Evolutionary conservation across 2,888 invertebrate genomes (phyloP).

Genomic region (Rhamphomyia laevipes): DNA sequence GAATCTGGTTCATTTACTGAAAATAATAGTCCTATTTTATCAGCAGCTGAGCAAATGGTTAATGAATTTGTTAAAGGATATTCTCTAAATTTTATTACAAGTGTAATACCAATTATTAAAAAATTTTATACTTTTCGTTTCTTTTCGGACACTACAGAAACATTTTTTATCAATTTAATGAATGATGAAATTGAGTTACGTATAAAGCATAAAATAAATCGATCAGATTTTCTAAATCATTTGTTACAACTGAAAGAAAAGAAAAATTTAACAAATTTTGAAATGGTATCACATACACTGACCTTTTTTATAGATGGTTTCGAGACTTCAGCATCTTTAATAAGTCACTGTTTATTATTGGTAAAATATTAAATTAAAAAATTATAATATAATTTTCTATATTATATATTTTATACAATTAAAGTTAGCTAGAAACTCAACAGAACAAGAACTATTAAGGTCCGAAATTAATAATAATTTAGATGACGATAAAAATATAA

Average conservation of each 20-base stretch:
- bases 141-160: constrained; percentile 43
- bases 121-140: constrained; percentile 12
- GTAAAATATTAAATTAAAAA: constrained; percentile 15
- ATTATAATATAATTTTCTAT: background rate
- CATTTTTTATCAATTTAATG: constrained; percentile 25
- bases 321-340: constrained; percentile 28
- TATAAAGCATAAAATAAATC: constrained; percentile 19
- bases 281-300: constrained; percentile 26
- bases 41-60: background rate
- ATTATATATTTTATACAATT: background rate
- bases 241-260: constrained; percentile 27
- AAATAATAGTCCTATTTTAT: constrained; percentile 6
- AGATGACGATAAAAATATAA: constrained; percentile 15
- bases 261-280: constrained; percentile 18
- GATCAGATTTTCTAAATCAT: constrained; percentile 30
- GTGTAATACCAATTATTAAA: background rate
- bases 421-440: constrained; percentile 22
- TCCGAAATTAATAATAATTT: constrained; percentile 21
- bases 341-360: constrained; percentile 25
- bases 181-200: constrained; percentile 23
- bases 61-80: background rate
- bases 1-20: constrained; percentile 34
- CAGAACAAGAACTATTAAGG: constrained; percentile 23
- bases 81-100: no score
- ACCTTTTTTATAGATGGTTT: constrained; percentile 34